phyloP scores from a whole-genome alignment of 2,888 invertebrate species.

The Caenorhabditis sp. region DNA sequence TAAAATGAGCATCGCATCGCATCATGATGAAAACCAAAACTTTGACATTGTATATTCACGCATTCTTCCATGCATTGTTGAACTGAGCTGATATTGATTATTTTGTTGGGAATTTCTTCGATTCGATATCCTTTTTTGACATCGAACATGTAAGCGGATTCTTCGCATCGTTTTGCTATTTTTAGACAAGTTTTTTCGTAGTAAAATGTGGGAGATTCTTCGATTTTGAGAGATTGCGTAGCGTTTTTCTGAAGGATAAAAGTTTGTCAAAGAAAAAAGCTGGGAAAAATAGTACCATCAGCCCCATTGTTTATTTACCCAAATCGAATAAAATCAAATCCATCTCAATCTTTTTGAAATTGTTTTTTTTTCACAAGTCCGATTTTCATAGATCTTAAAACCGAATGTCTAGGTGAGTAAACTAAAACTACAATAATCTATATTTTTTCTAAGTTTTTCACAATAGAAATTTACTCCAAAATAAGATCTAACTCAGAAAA shows the following conservation, averaged over 20 bases:
- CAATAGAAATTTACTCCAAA: no score
- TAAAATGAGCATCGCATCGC: slow-evolving; percentile 72
- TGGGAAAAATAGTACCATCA: slow-evolving; percentile 11
- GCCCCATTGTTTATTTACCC: no score
- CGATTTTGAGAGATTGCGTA: slow-evolving; percentile 25
- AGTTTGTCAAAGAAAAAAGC: background rate
- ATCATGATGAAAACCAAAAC: slow-evolving; percentile 44
- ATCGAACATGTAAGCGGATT: slow-evolving; percentile 46
- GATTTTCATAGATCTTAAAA: no score
- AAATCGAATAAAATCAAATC: no score
- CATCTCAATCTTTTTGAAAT: no score
- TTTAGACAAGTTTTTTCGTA: slow-evolving; percentile 48
- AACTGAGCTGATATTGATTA: slow-evolving; percentile 24
- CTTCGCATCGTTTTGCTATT: slow-evolving; percentile 41
- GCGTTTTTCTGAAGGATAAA: slow-evolving; percentile 13
- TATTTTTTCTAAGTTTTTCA: no score
- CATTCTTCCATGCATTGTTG: slow-evolving; percentile 48
- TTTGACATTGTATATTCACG: slow-evolving; percentile 37
- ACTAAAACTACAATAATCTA: no score
- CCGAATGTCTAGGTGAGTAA: no score
- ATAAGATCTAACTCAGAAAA: no score
- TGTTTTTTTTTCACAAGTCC: no score
- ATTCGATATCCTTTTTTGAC: slow-evolving; percentile 39
- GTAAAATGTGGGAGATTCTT: slow-evolving; percentile 37
- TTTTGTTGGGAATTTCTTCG: slow-evolving; percentile 22